Evolutionary conservation across 2,113 vertebrate genomes (phyloP), one percentile per base, ranked within the genome.

Genomic region (Sterrhoptilus dennistouni): DNA sequence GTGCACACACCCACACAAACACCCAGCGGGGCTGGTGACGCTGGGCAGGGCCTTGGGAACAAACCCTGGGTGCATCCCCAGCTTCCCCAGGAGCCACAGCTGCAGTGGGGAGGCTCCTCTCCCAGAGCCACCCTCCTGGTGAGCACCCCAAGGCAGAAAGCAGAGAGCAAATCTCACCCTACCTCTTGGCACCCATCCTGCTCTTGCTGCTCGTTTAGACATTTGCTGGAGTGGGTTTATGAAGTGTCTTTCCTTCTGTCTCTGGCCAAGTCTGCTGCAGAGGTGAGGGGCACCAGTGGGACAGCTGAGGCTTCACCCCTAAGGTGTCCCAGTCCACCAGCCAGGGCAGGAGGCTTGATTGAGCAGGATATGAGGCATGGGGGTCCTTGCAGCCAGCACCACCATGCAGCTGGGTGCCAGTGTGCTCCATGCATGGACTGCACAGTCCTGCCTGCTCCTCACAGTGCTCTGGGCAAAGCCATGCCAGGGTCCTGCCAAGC

Each of bases 11-110:
- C 14, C 12, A 21, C 22, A 7, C 22, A 33, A 60, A 8, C 83
- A 82, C 65, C 28, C 5, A 0, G 45, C 0, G 0, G 49, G 35
- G 23, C 19, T 12, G 33, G 40, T 21, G 81, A 6, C 18, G 5
- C 28, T 6, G 63, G 56, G 22, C 57, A 49, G 53, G 8, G 36
- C 5, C 2, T 2, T 20, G 54, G 70, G 45, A 31, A 61, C 76
- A 87, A 86, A 7, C 25, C 19, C 25, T 14, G 49, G 23, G 12
- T 18, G 24, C 35, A 2, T 21, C 27, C 45, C 29, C 59, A 50
- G 22, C 42, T 82, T 20, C 23, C 29, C 28, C n/a, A 21, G 21
- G 24, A 70, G 65, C 53, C 29, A 6, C 0, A 2, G 40, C 16
- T 8, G 3, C 38, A 10, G 13, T 9, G 2, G 4, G 21, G n/a